A percentile compares a stretch with the other conserved stretches of the same genome.
Evolutionary conservation across 2,113 vertebrate species (phyloP).

Genomic region (Dicrurus megarhynchus): DNA sequence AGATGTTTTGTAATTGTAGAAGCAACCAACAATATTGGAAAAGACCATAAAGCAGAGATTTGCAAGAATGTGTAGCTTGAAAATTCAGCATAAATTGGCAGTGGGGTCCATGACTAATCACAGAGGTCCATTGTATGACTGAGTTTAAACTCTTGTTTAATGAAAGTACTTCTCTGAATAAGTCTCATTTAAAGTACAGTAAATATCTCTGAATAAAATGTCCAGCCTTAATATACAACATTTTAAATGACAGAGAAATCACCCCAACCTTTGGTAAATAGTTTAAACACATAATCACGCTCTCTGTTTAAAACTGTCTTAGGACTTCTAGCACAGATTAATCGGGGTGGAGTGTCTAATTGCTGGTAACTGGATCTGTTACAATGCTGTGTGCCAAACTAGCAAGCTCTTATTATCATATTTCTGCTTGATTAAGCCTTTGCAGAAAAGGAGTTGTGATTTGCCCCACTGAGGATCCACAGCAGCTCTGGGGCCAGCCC

Average conservation of each 20-base stretch:
- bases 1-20: background rate
- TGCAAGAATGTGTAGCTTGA: background rate
- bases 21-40: background rate
- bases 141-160: background rate
- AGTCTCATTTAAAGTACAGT: background rate
- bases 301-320: slow-evolving; percentile 21
- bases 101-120: background rate
- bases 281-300: background rate
- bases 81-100: slow-evolving; percentile 14
- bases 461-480: background rate
- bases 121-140: background rate
- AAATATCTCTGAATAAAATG: slow-evolving; percentile 21
- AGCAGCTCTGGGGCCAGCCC: fast-evolving
- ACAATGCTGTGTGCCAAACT: slow-evolving; percentile 6
- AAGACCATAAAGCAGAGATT: background rate
- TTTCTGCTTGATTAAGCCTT: background rate
- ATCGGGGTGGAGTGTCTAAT: slow-evolving; percentile 55
- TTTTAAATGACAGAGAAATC: slow-evolving; percentile 9
- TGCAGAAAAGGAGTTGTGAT: background rate
- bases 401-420: background rate
- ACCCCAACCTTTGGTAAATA: slow-evolving; percentile 57
- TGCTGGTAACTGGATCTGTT: slow-evolving; percentile 54
- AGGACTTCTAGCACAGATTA: slow-evolving; percentile 44
- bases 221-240: slow-evolving; percentile 13
- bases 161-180: slow-evolving; percentile 24